Conservation (phyloP, 2,797 vertebrate species). For the Coluber constrictor region DNA sequence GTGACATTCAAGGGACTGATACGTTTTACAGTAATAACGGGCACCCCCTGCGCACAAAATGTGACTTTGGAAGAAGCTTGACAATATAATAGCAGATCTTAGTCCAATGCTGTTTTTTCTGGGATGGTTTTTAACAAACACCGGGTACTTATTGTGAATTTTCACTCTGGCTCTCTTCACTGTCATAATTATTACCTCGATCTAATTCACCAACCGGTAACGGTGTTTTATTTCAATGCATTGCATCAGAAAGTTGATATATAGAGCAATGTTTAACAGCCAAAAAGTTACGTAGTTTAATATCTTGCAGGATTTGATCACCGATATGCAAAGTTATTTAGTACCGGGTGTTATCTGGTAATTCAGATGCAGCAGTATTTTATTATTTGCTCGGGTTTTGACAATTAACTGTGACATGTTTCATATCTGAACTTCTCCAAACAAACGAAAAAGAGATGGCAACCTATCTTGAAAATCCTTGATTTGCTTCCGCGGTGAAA, state of each 20-base stretch:
- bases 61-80: neutral
- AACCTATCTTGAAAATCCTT: neutral
- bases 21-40: conserved; percentile 16
- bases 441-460: neutral
- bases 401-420: neutral
- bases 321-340: neutral
- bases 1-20: conserved; percentile 21
- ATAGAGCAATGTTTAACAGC: neutral
- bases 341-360: neutral
- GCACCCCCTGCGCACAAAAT: conserved; percentile 4
- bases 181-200: neutral
- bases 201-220: neutral
- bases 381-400: neutral
- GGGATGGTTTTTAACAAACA: neutral
- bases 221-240: neutral
- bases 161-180: neutral
- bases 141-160: neutral
- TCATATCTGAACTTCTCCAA: neutral
- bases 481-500: neutral
- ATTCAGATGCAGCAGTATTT: neutral
- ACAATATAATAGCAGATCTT: neutral
- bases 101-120: neutral
- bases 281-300: neutral
- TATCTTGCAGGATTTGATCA: neutral
- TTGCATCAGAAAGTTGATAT: neutral